A percentile compares a stretch with the other conserved stretches of the same genome.
phyloP scores from a whole-genome alignment of 2,797 vertebrate species.

The Aplochiton taeniatus region DNA sequence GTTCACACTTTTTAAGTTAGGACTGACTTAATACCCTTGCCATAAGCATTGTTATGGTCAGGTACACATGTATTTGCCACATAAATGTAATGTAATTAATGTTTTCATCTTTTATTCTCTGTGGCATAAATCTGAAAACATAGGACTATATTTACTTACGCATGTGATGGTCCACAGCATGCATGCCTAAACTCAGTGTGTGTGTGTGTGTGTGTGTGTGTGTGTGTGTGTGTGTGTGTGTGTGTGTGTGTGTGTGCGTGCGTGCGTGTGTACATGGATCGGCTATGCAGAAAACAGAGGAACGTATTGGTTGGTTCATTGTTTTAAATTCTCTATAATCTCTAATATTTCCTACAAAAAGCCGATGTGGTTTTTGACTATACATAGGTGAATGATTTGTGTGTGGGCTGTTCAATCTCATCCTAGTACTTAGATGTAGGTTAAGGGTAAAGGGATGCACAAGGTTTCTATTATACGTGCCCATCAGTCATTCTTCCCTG shows the following conservation, averaged over 20 bases:
- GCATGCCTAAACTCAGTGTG: background rate
- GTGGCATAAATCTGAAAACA: background rate
- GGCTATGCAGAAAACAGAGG: background rate
- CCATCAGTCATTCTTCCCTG: constrained; percentile 15
- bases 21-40: too few species aligned
- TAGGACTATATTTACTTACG: background rate
- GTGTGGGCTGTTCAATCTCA: background rate
- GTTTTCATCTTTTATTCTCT: background rate
- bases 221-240: constrained; percentile 16
- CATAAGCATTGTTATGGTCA: too few species aligned
- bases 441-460: constrained; percentile 39
- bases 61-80: too few species aligned
- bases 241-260: constrained; percentile 4
- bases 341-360: constrained; percentile 29
- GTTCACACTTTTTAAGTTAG: too few species aligned
- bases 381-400: constrained; percentile 5
- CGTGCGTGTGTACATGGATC: background rate
- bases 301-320: background rate
- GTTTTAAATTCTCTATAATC: constrained; percentile 45
- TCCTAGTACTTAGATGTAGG: background rate
- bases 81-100: too few species aligned
- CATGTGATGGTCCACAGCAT: constrained; percentile 4
- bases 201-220: constrained; percentile 8
- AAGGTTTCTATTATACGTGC: background rate
- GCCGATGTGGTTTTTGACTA: constrained; percentile 14